Conservation (phyloP, 2,113 vertebrate genomes). For the Xerus inauris region DNA sequence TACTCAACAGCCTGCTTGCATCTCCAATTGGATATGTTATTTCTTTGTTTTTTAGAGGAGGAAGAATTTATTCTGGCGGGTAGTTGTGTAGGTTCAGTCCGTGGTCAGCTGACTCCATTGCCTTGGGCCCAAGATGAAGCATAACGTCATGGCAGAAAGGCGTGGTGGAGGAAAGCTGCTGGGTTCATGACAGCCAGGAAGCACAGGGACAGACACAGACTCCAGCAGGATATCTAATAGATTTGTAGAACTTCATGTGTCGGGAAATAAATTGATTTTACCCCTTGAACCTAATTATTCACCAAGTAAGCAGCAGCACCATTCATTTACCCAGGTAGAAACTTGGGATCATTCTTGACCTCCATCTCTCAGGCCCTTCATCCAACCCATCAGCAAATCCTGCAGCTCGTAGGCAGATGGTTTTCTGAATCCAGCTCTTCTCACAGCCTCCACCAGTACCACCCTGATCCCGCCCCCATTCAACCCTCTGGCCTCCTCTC, state of each 20-base stretch:
- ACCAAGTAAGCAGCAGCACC: background rate
- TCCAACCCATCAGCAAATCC: background rate
- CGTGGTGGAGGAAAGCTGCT: no score
- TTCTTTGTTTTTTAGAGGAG: no score
- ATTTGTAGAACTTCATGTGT: background rate
- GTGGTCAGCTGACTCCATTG: no score
- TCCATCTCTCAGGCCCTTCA: background rate
- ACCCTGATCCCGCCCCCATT: fast-evolving
- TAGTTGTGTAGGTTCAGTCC: no score
- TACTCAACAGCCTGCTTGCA: background rate
- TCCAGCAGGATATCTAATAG: background rate
- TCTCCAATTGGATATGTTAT: background rate
- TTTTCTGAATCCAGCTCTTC: background rate
- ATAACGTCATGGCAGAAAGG: no score
- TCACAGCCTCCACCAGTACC: background rate
- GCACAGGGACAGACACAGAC: no score
- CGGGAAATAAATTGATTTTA: background rate
- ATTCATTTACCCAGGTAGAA: background rate
- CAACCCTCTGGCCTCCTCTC: background rate
- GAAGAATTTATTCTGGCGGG: no score
- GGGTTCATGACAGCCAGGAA: no score
- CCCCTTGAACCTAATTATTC: background rate
- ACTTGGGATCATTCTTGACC: background rate
- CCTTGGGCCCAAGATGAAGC: no score
- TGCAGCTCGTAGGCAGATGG: no score